phyloP scores from a whole-genome alignment of 92 coral and sea anemone species.

The Heliopora coerulea region DNA sequence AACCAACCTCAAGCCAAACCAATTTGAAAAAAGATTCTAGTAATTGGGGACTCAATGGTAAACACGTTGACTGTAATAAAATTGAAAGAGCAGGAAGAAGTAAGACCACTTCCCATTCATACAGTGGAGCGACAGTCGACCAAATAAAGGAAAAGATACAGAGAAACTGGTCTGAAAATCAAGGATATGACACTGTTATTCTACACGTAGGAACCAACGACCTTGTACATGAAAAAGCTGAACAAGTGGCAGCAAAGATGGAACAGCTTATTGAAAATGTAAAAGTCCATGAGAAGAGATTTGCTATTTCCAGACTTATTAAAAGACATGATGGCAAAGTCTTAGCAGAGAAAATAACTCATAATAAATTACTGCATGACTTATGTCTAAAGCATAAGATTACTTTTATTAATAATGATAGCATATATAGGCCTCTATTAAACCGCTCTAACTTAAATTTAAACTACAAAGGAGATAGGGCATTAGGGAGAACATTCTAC shows the following conservation, averaged over 20 bases:
- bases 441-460: conserved; percentile 9
- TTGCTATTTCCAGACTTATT: conserved; percentile 14
- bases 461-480: conserved; percentile 20
- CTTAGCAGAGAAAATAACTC: neutral
- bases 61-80: neutral
- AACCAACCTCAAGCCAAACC: too few species aligned
- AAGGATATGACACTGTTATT: neutral
- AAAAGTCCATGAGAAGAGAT: neutral
- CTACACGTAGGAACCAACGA: conserved; percentile 12
- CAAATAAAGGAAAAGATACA: neutral
- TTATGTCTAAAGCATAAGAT: conserved; percentile 6
- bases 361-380: conserved; percentile 1
- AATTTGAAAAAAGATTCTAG: neutral
- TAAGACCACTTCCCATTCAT: conserved; percentile 2
- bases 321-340: conserved; percentile 18
- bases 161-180: neutral
- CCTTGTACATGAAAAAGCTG: too few species aligned
- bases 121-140: conserved; percentile 5
- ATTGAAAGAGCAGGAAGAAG: neutral
- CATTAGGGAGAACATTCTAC: conserved; percentile 15
- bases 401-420: conserved; percentile 1
- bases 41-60: conserved; percentile 3
- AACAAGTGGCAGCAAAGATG: conserved; percentile 13
- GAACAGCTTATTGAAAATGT: neutral
- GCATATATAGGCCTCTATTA: neutral